These are phyloP conservation scores for Psammodynastes pulverulentus DNA, from an alignment of 2,113 vertebrate genomes.

Conservation along the genomic window DNA sequence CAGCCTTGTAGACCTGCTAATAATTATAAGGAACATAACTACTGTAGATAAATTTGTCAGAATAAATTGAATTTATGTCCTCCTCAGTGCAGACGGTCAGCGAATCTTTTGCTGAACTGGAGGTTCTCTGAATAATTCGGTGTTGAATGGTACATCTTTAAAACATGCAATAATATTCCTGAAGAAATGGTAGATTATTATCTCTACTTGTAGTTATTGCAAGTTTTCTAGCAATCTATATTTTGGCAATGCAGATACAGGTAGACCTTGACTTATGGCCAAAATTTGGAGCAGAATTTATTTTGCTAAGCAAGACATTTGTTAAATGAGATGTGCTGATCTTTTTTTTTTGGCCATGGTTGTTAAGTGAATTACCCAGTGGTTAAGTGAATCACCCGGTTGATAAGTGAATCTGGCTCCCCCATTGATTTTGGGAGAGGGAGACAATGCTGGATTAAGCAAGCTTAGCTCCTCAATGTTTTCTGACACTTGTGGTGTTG, in stretches of 20 bases:
- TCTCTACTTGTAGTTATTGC: background rate
- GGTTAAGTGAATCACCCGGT: background rate
- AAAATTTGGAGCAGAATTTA: background rate
- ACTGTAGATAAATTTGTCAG: background rate
- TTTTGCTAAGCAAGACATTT: background rate
- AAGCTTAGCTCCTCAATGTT: background rate
- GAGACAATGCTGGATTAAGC: background rate
- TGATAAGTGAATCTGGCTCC: background rate
- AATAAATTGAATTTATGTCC: background rate
- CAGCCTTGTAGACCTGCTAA: background rate
- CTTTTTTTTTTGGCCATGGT: background rate
- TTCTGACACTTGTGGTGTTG: background rate
- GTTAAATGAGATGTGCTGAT: background rate
- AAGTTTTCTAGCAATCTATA: background rate
- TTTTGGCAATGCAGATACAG: background rate
- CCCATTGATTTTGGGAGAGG: background rate
- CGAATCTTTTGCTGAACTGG: background rate
- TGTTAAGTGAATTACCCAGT: background rate
- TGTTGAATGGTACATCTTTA: background rate
- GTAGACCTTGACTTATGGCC: background rate
- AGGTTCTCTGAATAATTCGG: background rate
- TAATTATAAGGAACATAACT: background rate
- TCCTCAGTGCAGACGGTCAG: background rate
- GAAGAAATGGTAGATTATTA: background rate
- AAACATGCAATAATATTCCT: background rate